These are phyloP conservation scores for Acrocera orbiculus DNA, from an alignment of 2,888 invertebrate genomes.

Conservation along the genomic window DNA sequence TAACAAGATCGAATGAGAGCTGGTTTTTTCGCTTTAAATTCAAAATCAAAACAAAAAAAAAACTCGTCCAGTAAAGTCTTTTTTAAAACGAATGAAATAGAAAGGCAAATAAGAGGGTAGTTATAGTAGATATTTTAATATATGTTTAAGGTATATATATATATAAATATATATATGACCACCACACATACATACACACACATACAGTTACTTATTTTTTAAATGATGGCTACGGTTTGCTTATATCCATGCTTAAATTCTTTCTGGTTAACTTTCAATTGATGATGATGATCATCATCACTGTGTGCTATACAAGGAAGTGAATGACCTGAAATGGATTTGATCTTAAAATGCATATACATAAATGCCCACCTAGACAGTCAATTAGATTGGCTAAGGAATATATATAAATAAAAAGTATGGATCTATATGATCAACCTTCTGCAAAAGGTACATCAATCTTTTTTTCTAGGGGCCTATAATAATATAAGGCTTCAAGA, in stretches of 20 bases:
- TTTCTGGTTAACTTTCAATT: neutral
- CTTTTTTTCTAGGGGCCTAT: too few relatives aligned
- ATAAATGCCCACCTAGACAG: too few relatives aligned
- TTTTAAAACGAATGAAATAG: neutral
- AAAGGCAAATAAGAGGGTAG: neutral
- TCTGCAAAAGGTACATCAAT: neutral
- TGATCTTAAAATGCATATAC: constrained; percentile 4
- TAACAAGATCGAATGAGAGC: constrained; percentile 12
- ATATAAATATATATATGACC: neutral
- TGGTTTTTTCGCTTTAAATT: constrained; percentile 3
- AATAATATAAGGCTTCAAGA: too few relatives aligned
- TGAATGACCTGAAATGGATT: constrained; percentile 5
- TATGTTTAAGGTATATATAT: neutral
- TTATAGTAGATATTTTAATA: neutral
- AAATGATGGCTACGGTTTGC: neutral
- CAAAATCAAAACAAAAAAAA: too few relatives aligned
- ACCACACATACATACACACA: neutral
- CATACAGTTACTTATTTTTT: neutral
- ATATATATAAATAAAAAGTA: too few relatives aligned
- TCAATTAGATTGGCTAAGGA: too few relatives aligned
- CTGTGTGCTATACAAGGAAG: neutral
- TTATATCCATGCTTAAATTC: neutral
- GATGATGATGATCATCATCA: neutral
- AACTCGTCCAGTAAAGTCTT: neutral
- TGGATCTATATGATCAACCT: neutral